A percentile compares a stretch with the other conserved stretches of the same genome.
These are phyloP conservation scores for Dryoscopus gambensis DNA, from an alignment of 2,113 vertebrate species.

Conservation along the genomic window DNA sequence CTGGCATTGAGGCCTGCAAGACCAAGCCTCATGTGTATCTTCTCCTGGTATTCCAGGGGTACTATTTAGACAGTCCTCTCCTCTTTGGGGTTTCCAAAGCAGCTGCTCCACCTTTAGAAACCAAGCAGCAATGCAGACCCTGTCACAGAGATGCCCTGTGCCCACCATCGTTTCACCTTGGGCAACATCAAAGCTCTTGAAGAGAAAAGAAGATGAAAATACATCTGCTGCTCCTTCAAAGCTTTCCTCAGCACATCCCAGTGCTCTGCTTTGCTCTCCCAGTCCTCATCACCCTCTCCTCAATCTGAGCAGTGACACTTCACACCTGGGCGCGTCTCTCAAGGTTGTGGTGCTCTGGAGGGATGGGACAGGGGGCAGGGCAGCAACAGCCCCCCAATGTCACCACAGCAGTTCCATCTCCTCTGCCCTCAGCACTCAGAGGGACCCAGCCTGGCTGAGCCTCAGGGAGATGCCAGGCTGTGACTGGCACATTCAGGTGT, in stretches of 20 bases:
- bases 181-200: not conserved
- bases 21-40: not conserved
- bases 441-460: not conserved
- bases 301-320: not conserved
- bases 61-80: not conserved
- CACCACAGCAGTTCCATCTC: not conserved
- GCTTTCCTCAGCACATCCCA: not conserved
- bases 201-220: not conserved
- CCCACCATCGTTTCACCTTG: not conserved
- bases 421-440: not conserved
- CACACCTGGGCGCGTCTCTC: accelerated
- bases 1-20: not conserved
- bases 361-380: accelerated
- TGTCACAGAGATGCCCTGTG: not conserved
- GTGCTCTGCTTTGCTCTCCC: not conserved
- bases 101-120: not conserved
- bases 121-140: not conserved
- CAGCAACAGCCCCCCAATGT: not conserved
- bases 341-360: not conserved
- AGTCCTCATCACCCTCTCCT: not conserved
- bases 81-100: not conserved
- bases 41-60: not conserved
- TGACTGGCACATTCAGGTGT: not conserved
- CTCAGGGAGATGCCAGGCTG: not conserved
- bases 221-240: not conserved